Conservation (phyloP, 92 coral and sea anemone genomes). For the Paramuricea clavata region DNA sequence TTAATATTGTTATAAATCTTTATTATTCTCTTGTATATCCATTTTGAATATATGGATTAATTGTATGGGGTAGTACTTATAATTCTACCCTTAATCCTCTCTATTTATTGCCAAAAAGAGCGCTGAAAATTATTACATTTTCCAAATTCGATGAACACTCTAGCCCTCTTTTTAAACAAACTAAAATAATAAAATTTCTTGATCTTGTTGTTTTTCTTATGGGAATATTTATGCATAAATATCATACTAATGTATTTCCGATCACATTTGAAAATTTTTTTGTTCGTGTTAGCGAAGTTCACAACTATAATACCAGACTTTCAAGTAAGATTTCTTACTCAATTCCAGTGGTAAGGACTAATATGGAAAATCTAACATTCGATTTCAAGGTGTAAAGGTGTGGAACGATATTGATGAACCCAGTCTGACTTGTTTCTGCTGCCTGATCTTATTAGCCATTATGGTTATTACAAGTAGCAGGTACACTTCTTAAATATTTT, state of each 20-base stretch:
- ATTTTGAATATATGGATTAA: constrained; percentile 9
- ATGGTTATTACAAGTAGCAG: no score
- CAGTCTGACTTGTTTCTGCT: no score
- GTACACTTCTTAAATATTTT: no score
- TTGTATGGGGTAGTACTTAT: constrained; percentile 54
- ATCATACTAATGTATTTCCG: constrained; percentile 18
- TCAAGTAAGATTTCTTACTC: constrained; percentile 9
- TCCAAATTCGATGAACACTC: constrained; percentile 50
- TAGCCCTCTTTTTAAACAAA: constrained; percentile 37
- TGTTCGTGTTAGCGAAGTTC: constrained; percentile 3
- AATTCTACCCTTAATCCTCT: constrained; percentile 21
- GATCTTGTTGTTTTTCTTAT: constrained; percentile 38
- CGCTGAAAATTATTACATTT: constrained; percentile 35
- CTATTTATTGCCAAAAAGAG: constrained; percentile 46
- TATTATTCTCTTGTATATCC: constrained; percentile 53
- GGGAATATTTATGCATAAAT: constrained; percentile 48
- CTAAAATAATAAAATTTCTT: constrained; percentile 33
- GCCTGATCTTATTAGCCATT: no score
- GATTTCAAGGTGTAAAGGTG: constrained; percentile 25
- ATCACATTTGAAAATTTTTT: constrained; percentile 30
- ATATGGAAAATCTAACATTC: constrained; percentile 25
- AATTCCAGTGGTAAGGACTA: neutral
- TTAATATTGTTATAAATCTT: constrained; percentile 20
- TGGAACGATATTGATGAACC: constrained; percentile 7
- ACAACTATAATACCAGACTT: constrained; percentile 14